These are phyloP conservation scores for Sebastes jordani DNA, from an alignment of 2,797 vertebrate genomes.

Conservation along the genomic window DNA sequence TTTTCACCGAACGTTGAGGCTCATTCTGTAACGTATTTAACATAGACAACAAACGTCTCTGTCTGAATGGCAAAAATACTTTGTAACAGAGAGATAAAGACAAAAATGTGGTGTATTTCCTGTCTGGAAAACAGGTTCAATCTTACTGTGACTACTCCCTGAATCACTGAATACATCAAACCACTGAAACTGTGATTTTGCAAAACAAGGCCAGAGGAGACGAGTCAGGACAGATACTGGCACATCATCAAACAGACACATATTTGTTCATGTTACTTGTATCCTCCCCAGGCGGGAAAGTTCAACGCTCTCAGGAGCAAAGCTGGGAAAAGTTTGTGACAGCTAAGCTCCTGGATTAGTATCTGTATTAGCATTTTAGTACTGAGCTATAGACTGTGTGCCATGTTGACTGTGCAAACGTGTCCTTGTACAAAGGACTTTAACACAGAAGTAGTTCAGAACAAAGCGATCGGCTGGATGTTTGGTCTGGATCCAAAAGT, in stretches of 20 bases:
- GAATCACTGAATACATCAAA: neutral
- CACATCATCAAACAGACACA: neutral
- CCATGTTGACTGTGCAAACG: slow-evolving; percentile 10
- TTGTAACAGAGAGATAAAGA: neutral
- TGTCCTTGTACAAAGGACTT: slow-evolving; percentile 12
- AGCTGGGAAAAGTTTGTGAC: neutral
- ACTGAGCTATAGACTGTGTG: neutral
- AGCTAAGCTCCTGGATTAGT: neutral
- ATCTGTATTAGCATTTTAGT: neutral
- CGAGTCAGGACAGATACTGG: slow-evolving; percentile 3
- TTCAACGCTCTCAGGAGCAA: neutral
- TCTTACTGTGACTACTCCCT: neutral
- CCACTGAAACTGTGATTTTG: neutral
- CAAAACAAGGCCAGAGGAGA: neutral
- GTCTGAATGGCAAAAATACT: neutral
- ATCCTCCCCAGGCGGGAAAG: neutral
- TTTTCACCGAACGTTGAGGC: neutral
- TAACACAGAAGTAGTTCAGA: neutral
- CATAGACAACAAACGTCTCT: neutral
- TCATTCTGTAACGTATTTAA: too few relatives aligned
- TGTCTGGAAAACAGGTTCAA: too few relatives aligned
- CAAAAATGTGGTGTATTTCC: neutral
- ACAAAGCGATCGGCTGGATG: neutral
- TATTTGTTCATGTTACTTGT: neutral
- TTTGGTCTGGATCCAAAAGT: neutral